A percentile compares a stretch with the other conserved stretches of the same genome.
Evolutionary conservation across 2,888 invertebrate genomes (phyloP).

Genomic region (Drosophila prostipennis): DNA sequence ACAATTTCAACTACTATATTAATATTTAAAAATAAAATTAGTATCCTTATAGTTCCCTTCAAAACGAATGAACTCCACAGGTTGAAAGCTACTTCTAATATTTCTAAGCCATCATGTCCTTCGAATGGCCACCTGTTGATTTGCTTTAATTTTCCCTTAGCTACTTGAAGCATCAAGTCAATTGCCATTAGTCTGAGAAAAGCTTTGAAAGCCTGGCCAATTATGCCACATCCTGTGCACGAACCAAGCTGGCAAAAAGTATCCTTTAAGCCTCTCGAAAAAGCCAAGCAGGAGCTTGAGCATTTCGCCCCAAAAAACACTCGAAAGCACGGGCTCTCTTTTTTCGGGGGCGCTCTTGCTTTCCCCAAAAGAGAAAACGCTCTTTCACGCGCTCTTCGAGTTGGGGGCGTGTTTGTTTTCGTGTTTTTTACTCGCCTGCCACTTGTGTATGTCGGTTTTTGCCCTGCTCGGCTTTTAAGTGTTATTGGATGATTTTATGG

Average conservation of each 20-base stretch:
- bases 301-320: slow-evolving; percentile 38
- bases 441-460: slow-evolving; percentile 41
- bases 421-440: slow-evolving; percentile 60
- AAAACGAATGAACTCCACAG: slow-evolving; percentile 1
- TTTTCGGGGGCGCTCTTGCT: slow-evolving; percentile 18
- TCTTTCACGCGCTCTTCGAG: slow-evolving; percentile 39
- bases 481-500: slow-evolving; percentile 74
- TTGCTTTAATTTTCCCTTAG: slow-evolving; percentile 11
- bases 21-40: too few species aligned
- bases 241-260: slow-evolving; percentile 59
- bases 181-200: slow-evolving; percentile 18
- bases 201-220: slow-evolving; percentile 40
- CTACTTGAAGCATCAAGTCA: slow-evolving; percentile 25
- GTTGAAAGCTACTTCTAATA: not conserved
- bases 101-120: not conserved
- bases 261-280: slow-evolving; percentile 51
- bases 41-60: not conserved
- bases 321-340: slow-evolving; percentile 55
- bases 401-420: slow-evolving; percentile 76
- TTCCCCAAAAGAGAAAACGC: slow-evolving; percentile 20
- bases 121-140: slow-evolving; percentile 54
- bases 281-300: slow-evolving; percentile 36
- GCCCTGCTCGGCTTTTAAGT: slow-evolving; percentile 56
- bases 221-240: slow-evolving; percentile 74
- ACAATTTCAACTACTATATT: too few species aligned